Conservation (phyloP, 2,888 invertebrate genomes). For the Leistus spinibarbis region DNA sequence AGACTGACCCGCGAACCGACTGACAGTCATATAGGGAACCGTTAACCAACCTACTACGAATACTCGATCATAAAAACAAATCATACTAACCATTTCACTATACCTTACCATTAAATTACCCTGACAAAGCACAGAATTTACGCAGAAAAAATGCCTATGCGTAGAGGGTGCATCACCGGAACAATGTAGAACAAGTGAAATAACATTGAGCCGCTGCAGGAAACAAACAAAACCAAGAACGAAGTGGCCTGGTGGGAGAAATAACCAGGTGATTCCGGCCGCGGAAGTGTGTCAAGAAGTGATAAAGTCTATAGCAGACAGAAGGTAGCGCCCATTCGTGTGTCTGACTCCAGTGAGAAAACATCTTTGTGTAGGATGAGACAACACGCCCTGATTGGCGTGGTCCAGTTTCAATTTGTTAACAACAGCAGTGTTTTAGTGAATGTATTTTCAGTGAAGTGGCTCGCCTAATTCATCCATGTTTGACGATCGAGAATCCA, state of each 20-base stretch:
- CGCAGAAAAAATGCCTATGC: background rate
- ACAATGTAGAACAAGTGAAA: background rate
- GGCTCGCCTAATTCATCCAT: constrained; percentile 37
- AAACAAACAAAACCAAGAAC: background rate
- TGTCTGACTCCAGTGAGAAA: constrained; percentile 21
- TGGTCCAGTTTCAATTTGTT: constrained; percentile 48
- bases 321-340: constrained; percentile 31
- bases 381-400: constrained; percentile 51
- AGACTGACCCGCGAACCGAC: constrained; percentile 21
- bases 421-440: constrained; percentile 41
- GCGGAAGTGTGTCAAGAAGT: constrained; percentile 56
- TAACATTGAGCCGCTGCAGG: background rate
- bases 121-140: background rate
- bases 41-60: constrained; percentile 34
- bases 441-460: constrained; percentile 38
- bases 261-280: constrained; percentile 40
- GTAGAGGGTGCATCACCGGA: background rate
- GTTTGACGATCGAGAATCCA: constrained; percentile 38
- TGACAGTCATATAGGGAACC: constrained; percentile 15
- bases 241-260: constrained; percentile 14
- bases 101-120: background rate
- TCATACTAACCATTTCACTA: constrained; percentile 3
- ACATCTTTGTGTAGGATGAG: constrained; percentile 27
- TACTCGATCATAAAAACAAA: constrained; percentile 21
- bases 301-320: constrained; percentile 49